A percentile compares a stretch with the other conserved stretches of the same genome.
Evolutionary conservation across 2,113 vertebrate genomes (phyloP).

Genomic region (Mionectes macconnelli): DNA sequence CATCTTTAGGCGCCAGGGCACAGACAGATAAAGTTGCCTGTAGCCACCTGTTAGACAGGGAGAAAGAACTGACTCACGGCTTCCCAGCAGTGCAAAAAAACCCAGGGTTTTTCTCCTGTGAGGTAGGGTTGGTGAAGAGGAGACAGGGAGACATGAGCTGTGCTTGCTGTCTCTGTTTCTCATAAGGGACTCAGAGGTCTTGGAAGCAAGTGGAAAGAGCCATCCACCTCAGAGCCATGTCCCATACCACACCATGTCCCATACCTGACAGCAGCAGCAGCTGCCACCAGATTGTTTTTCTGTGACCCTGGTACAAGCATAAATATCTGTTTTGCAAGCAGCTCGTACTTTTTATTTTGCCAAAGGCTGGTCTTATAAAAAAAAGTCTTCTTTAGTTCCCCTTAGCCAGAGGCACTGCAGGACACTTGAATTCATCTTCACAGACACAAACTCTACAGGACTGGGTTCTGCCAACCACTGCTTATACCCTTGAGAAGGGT

Average conservation of each 20-base stretch:
- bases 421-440: neutral
- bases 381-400: neutral
- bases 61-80: neutral
- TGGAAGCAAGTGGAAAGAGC: neutral
- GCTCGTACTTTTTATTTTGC: neutral
- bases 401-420: neutral
- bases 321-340: neutral
- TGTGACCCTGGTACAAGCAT: neutral
- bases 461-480: neutral
- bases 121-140: neutral
- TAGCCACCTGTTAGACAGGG: neutral
- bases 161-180: neutral
- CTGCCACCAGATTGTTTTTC: neutral
- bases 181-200: neutral
- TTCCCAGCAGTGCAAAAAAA: neutral
- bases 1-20: neutral
- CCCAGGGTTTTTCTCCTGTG: neutral
- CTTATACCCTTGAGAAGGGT: neutral
- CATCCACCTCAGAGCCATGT: neutral
- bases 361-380: neutral
- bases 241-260: no score
- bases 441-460: neutral
- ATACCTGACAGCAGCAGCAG: neutral
- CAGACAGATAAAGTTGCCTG: neutral
- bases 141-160: neutral